These are phyloP conservation scores for Plebejus anna DNA, from an alignment of 2,888 invertebrate genomes.

Conservation along the genomic window DNA sequence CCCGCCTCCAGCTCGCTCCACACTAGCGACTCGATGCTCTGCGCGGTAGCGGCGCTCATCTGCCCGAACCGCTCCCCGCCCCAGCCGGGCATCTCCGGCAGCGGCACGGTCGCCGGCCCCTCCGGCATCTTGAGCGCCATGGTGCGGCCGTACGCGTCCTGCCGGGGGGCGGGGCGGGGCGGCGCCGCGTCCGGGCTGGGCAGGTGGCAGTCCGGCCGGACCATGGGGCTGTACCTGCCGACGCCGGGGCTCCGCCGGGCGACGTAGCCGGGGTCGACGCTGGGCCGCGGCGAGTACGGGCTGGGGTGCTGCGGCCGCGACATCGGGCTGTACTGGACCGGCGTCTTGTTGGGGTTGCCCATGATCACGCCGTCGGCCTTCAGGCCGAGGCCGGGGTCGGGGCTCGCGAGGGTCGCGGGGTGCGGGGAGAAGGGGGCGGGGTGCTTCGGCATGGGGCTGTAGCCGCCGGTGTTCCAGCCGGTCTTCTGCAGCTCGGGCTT, in stretches of 20 bases:
- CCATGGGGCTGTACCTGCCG: constrained; percentile 67
- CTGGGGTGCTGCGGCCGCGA: constrained; percentile 69
- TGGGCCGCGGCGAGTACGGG: constrained; percentile 68
- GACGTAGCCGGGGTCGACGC: constrained; percentile 58
- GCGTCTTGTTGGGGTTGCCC: constrained; percentile 59
- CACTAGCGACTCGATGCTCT: constrained; percentile 56
- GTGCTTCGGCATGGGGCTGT: constrained; percentile 73
- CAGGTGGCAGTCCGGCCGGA: constrained; percentile 65
- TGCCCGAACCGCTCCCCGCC: constrained; percentile 57
- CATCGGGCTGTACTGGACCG: constrained; percentile 72
- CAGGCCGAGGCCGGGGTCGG: constrained; percentile 62
- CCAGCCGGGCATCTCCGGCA: constrained; percentile 58
- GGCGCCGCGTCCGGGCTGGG: constrained; percentile 63
- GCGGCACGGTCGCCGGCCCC: constrained; percentile 49
- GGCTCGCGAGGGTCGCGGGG: constrained; percentile 68
- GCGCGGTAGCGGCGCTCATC: constrained; percentile 46
- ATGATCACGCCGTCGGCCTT: constrained; percentile 59
- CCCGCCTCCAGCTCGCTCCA: constrained; percentile 47
- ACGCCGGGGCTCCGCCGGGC: constrained; percentile 69
- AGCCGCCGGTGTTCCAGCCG: constrained; percentile 69
- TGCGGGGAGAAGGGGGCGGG: constrained; percentile 71
- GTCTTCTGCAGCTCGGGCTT: constrained; percentile 66
- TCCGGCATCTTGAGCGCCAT: constrained; percentile 53
- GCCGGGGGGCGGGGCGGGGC: constrained; percentile 48
- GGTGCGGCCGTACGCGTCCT: constrained; percentile 56